phyloP scores from a whole-genome alignment of 2,888 invertebrate species.

The Sarcophaga variegata region DNA sequence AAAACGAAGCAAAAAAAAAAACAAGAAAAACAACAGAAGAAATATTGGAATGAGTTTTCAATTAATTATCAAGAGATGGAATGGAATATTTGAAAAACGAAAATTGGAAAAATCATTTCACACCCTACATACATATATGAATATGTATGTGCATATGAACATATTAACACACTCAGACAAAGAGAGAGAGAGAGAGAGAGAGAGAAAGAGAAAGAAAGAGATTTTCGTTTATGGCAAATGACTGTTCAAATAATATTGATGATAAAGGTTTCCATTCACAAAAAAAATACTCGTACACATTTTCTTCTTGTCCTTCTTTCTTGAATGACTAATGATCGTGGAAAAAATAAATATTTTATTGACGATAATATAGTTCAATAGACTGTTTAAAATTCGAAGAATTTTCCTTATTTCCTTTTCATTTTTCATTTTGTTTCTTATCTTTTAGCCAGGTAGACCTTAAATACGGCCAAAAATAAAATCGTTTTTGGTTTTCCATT shows the following conservation, averaged over 20 bases:
- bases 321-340: conserved; percentile 60
- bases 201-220: too few species aligned
- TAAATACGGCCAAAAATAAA: not conserved
- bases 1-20: too few species aligned
- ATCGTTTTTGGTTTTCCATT: not conserved
- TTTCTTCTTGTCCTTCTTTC: not conserved
- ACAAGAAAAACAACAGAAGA: too few species aligned
- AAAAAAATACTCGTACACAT: not conserved
- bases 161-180: too few species aligned
- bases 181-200: too few species aligned
- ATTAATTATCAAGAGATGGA: too few species aligned
- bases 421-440: not conserved
- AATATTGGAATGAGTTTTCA: too few species aligned
- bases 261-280: not conserved
- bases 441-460: conserved; percentile 28
- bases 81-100: not conserved
- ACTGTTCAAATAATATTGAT: not conserved
- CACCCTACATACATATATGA: not conserved
- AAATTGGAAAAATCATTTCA: not conserved
- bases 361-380: conserved; percentile 17
- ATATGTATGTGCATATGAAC: too few species aligned
- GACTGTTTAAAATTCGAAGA: conserved; percentile 8
- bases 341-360: conserved; percentile 48
- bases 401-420: not conserved
- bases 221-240: too few species aligned